Evolutionary conservation across 2,888 invertebrate genomes (phyloP).

Genomic region (Tenthredo scrophulariae): DNA sequence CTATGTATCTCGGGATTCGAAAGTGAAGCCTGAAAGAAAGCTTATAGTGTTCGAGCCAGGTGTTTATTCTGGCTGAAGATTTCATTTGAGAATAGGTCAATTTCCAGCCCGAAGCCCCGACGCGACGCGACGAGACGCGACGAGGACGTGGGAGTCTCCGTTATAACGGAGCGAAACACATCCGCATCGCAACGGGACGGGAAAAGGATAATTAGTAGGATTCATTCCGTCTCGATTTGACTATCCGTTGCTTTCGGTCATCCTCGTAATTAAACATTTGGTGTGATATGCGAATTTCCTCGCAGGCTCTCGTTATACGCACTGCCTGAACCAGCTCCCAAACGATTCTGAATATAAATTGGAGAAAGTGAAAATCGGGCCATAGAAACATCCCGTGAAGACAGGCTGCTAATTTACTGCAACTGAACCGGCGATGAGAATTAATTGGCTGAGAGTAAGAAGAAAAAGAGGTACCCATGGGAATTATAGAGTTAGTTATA

Average conservation of each 20-base stretch:
- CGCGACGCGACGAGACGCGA: neutral
- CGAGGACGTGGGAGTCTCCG: neutral
- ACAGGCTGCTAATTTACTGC: conserved; percentile 2
- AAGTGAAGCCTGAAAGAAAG: conserved; percentile 30
- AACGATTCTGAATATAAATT: neutral
- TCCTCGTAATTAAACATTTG: neutral
- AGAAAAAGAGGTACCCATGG: neutral
- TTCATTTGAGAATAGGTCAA: neutral
- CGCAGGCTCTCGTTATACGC: neutral
- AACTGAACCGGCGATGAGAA: neutral
- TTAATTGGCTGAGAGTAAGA: neutral
- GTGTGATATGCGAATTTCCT: neutral
- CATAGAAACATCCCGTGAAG: neutral
- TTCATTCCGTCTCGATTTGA: neutral
- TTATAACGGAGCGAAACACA: neutral
- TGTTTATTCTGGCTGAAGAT: neutral
- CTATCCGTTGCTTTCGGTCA: neutral
- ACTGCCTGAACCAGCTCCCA: neutral
- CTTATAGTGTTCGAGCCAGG: neutral
- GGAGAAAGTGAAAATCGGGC: neutral
- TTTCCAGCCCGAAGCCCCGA: neutral
- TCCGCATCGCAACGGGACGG: neutral
- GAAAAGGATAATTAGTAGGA: neutral
- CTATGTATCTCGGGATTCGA: conserved; percentile 3
- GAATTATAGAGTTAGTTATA: neutral